Conservation (phyloP, 2,888 invertebrate genomes). For the Dermolepida albohirtum region DNA sequence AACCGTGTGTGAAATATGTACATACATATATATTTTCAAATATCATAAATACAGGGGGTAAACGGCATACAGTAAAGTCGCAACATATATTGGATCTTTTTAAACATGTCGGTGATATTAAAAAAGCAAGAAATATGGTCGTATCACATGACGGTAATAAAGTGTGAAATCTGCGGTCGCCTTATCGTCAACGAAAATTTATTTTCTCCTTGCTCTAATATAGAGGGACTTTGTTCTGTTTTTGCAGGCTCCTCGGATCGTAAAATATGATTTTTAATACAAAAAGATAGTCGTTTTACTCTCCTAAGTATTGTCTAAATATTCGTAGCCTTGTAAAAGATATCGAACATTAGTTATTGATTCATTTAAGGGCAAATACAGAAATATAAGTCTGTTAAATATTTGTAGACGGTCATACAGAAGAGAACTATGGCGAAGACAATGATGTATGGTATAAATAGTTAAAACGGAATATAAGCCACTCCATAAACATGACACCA, state of each 20-base stretch:
- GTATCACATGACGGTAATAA: conserved; percentile 34
- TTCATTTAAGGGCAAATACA: too few relatives aligned
- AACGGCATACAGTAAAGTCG: neutral
- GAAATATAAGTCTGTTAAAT: too few relatives aligned
- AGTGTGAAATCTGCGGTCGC: conserved; percentile 32
- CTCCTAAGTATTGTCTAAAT: too few relatives aligned
- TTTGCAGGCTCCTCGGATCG: neutral
- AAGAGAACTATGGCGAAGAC: too few relatives aligned
- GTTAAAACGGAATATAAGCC: too few relatives aligned
- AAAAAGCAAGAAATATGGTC: conserved; percentile 25
- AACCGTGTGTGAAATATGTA: conserved; percentile 1
- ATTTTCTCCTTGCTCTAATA: conserved; percentile 2
- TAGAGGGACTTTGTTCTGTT: conserved; percentile 1
- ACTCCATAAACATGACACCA: too few relatives aligned
- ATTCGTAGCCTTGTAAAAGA: too few relatives aligned
- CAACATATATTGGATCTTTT: conserved; percentile 27
- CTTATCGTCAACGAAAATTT: conserved; percentile 24
- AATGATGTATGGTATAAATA: too few relatives aligned
- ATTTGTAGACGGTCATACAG: too few relatives aligned
- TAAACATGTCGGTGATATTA: conserved; percentile 31
- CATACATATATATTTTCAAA: conserved; percentile 12
- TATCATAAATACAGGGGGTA: conserved; percentile 27
- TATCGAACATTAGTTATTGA: too few relatives aligned
- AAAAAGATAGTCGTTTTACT: neutral
- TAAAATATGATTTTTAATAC: conserved; percentile 15